Evolutionary conservation across 2,797 vertebrate species (phyloP), one percentile per base, ranked within the genome.

Genomic region (Muraenolepis orangiensis): DNA sequence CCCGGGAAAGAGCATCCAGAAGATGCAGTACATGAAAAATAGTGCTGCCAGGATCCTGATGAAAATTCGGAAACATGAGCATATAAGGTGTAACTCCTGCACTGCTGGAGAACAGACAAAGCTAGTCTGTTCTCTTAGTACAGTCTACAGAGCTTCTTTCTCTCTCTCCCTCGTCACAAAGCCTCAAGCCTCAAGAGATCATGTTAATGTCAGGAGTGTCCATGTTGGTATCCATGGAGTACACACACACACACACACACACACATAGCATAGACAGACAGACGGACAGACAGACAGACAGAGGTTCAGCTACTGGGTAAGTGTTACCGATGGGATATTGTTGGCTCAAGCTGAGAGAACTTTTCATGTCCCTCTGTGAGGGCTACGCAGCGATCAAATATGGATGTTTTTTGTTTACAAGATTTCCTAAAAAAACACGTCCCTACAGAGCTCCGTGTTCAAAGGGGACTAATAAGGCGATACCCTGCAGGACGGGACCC

Each of bases 161-260:
- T 61, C 67, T 61, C 67, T 57, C 30, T 78, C 36, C 70, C 70
- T 72, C 10, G 70, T 83, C 86, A 81, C 84, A 79, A 85, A 74
- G n/a, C n/a, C n/a, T n/a, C n/a, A n/a, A 78, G 81, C 71, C n/a
- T n/a, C n/a, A n/a, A 26, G 20, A 14, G 66, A 73, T 70, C 76
- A 72, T 81, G 80, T 78, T 82, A 84, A 84, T 76, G 76, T 40
- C 71, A 64, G 46, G 74, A 84, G 38, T 70, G 34, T 70, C 82
- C 80, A 86, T 84, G 80, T 76, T 83, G 66, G 90, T 93, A 75
- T 89, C 92, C 91, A 92, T 91, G 92, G 91, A 90, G 85, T 78
- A 77, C 38, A 76, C 23, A 26, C n/a, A 64, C 57, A 26, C 57
- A 26, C 46, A n/a, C 46, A 51, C 46, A 51, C 46, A 51, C 18